Percentiles rank a stretch among this genome's conserved stretches.
phyloP scores from a whole-genome alignment of 35 echinoderm and acorn worm species.

The Apostichopus japonicus region DNA sequence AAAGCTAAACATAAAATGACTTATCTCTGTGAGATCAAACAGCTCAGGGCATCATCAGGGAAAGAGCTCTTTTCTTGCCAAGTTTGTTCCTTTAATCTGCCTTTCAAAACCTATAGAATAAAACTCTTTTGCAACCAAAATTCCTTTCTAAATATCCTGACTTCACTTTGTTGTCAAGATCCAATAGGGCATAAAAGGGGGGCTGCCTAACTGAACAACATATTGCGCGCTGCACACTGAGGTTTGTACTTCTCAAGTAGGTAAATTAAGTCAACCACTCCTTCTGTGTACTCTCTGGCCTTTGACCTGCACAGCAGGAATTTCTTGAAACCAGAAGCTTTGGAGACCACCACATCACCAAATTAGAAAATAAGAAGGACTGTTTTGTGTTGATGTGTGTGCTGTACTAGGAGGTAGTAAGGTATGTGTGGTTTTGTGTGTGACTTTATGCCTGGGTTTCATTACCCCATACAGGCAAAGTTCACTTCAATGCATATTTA shows the following conservation, averaged over 20 bases:
- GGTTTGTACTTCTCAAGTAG: slow-evolving; percentile 41
- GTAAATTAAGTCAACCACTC: slow-evolving; percentile 52
- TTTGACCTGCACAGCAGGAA: slow-evolving; percentile 32
- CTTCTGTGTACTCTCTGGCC: slow-evolving; percentile 19
- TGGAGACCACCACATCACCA: slow-evolving; percentile 44
- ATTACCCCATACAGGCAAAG: slow-evolving; percentile 50
- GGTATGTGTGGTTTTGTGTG: slow-evolving; percentile 4
- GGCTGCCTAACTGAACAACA: not conserved
- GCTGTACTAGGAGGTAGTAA: not conserved
- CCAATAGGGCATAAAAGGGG: slow-evolving; percentile 11
- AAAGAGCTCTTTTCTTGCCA: slow-evolving; percentile 19
- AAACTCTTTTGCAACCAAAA: slow-evolving; percentile 10
- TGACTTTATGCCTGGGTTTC: not conserved
- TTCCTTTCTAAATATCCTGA: slow-evolving; percentile 20
- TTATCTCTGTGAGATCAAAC: slow-evolving; percentile 28
- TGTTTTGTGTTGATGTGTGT: slow-evolving; percentile 28
- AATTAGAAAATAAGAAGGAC: slow-evolving; percentile 25
- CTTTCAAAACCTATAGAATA: not conserved
- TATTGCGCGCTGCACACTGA: not conserved
- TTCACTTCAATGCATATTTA: slow-evolving; percentile 31
- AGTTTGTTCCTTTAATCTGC: slow-evolving; percentile 4
- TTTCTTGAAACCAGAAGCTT: slow-evolving; percentile 7
- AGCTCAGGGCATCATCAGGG: not conserved
- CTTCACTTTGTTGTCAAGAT: slow-evolving; percentile 26
- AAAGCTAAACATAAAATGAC: slow-evolving; percentile 39